Base-by-base conservation (phyloP, 1,140 invertebrate genomes). In the Charaxes varanes region DNA sequence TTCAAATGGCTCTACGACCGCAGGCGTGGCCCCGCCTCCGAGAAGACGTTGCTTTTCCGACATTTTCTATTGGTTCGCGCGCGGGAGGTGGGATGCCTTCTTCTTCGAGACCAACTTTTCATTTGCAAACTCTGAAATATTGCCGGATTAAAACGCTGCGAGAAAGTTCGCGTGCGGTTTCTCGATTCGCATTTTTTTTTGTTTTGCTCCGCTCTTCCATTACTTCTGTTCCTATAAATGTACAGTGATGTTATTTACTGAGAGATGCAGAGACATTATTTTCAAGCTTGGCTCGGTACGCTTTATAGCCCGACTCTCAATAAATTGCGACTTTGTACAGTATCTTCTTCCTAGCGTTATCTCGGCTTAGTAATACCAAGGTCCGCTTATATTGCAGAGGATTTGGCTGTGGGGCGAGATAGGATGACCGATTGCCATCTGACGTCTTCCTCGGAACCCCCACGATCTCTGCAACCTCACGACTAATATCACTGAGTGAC, bases 71-170 rank as follows among this genome's bases (percentile, higher is more conserved):
- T 82, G 78, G 78, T 66, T 76, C 53, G 46, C 59, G 55, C 43
- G 38, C 34, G 60, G 66, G 68, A 70, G 73, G 77, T 70, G 72
- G 63, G 68, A 43, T 47, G 57, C 72, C 74, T 74, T 77, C 54
- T 55, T 77, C 72, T 79, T 73, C 60, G 66, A 64, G 59, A 64
- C 65, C 63, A 76, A 82, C 78, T 82, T 82, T 82, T 74, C 78
- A 79, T 82, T 82, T 82, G 78, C 71, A 78, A 58, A 62, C 51
- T 55, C 71, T 81, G 60, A 79, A 82, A 79, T 79, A 79, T 78
- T 62, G 63, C 60, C 46, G 61, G 72, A 77, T 77, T 82, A 73
- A 78, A 77, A 66, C 62, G 68, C 62, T 63, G 62, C 53, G 52
- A 49, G 63, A 54, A 68, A 77, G 51, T 78, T 76, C 53, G 52